A percentile compares a stretch with the other conserved stretches of the same genome.
phyloP scores from a whole-genome alignment of 2,888 invertebrate species.

The Xestia sexstrigata region DNA sequence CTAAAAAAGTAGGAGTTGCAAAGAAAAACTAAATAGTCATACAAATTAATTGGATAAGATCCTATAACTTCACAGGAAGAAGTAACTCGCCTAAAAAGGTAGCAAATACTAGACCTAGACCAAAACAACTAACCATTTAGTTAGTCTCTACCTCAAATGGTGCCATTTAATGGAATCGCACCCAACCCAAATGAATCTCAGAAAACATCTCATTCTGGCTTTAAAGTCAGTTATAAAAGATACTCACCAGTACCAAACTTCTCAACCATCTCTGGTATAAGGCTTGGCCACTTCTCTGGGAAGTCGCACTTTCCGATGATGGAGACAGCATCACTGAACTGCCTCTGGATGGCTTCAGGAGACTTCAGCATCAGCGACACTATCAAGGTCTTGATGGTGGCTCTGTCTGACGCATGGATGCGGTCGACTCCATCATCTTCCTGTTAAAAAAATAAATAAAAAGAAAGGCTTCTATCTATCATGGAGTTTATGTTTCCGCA shows the following conservation, averaged over 20 bases:
- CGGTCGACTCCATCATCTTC: constrained; percentile 94
- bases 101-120: too few relatives aligned
- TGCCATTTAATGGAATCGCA: not conserved
- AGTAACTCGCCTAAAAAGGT: too few relatives aligned
- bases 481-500: too few relatives aligned
- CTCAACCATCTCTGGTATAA: constrained; percentile 98
- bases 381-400: constrained; percentile 95
- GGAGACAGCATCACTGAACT: constrained; percentile 98
- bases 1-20: too few relatives aligned
- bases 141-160: too few relatives aligned
- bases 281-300: constrained; percentile 98
- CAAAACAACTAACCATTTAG: too few relatives aligned
- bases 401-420: constrained; percentile 95
- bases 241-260: constrained; percentile 94
- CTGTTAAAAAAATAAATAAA: constrained; percentile 73
- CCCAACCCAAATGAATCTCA: not conserved
- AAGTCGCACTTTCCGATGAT: constrained; percentile 99
- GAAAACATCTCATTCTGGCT: too few relatives aligned
- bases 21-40: too few relatives aligned
- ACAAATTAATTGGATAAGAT: too few relatives aligned
- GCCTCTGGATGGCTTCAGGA: constrained; percentile 97
- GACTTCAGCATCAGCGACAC: constrained; percentile 98
- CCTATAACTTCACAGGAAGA: too few relatives aligned
- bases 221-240: not conserved
- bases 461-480: too few relatives aligned